Percentiles rank a stretch among this genome's conserved stretches.
phyloP scores from a whole-genome alignment of 2,797 vertebrate species.

The Orientallactaga sibirica region DNA sequence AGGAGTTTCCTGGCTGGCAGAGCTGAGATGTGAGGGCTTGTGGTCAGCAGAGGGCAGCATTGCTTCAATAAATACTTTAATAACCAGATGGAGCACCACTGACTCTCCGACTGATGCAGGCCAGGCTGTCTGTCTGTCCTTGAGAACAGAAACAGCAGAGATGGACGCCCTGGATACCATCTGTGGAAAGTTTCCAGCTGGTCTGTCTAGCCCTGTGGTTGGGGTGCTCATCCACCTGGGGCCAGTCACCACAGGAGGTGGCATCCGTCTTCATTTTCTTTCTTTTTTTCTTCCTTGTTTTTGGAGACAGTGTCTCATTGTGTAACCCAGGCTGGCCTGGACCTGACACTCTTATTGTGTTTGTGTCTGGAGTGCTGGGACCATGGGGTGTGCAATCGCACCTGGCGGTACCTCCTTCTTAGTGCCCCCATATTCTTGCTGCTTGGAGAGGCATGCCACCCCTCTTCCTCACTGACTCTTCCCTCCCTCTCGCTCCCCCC shows the following conservation, averaged over 20 bases:
- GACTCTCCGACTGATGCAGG: fast-evolving
- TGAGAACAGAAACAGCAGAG: not conserved
- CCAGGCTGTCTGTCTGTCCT: not conserved
- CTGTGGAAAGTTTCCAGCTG: constrained; percentile 10
- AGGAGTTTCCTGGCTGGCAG: not conserved
- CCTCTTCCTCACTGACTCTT: not conserved
- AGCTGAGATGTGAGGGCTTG: not conserved
- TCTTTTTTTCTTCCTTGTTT: not conserved
- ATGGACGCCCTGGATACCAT: not conserved
- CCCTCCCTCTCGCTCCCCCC: not conserved
- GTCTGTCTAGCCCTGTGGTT: not conserved
- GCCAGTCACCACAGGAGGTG: fast-evolving
- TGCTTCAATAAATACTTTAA: constrained; percentile 37
- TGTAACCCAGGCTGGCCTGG: not conserved
- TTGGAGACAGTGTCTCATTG: not conserved
- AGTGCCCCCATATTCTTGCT: not conserved
- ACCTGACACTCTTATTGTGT: too few species aligned
- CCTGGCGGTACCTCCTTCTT: not conserved
- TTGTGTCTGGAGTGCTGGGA: not conserved
- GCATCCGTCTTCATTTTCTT: not conserved
- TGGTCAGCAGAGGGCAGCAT: constrained; percentile 76
- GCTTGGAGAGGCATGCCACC: not conserved
- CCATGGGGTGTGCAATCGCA: not conserved
- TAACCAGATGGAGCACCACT: not conserved
- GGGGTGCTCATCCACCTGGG: not conserved